Conservation (phyloP, 2,797 vertebrate genomes). For the Triplophysa bombifrons region DNA sequence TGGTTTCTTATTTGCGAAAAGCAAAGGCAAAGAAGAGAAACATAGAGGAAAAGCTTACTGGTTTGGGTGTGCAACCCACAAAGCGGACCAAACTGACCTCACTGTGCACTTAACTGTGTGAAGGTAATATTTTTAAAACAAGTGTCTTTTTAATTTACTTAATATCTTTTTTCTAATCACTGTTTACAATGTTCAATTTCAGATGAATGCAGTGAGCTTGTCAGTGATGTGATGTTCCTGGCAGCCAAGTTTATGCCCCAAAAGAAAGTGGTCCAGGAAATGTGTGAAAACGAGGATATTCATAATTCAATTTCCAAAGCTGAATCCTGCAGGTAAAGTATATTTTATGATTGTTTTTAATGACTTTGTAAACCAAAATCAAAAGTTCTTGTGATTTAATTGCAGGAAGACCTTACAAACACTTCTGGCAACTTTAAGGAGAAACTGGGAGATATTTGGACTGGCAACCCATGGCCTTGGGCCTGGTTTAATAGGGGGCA, state of each 20-base stretch:
- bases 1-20: neutral
- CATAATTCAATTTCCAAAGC: neutral
- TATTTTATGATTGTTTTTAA: neutral
- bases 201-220: neutral
- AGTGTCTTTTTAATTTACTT: neutral
- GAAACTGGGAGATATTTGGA: neutral
- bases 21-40: neutral
- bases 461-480: neutral
- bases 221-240: neutral
- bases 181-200: neutral
- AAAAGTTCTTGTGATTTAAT: neutral
- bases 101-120: neutral
- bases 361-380: neutral
- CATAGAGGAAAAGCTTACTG: neutral
- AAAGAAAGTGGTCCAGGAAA: neutral
- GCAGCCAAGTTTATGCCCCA: neutral
- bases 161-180: neutral
- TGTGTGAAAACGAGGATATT: neutral
- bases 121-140: neutral
- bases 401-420: conserved; percentile 7
- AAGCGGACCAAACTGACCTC: neutral
- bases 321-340: neutral
- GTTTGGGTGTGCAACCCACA: neutral
- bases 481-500: neutral
- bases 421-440: conserved; percentile 15